phyloP scores from a whole-genome alignment of 64 coral and sea anemone species.

The Montipora capricornis region DNA sequence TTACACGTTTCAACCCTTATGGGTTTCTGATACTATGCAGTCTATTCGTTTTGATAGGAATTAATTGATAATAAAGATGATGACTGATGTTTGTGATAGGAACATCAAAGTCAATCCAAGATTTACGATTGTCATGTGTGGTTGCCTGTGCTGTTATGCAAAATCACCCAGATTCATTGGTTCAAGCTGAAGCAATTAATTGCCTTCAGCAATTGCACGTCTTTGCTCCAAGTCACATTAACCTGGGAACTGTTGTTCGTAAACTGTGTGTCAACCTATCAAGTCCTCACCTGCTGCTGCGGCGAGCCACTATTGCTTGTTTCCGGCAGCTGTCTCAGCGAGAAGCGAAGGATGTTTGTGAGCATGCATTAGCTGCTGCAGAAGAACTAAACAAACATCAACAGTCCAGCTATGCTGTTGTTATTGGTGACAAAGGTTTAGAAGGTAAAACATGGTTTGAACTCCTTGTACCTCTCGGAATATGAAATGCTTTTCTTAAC shows the following conservation, averaged over 20 bases:
- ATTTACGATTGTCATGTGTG: constrained; percentile 84
- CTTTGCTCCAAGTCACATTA: constrained; percentile 97
- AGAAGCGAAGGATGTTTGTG: constrained; percentile 97
- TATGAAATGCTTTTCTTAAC: not conserved
- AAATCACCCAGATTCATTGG: constrained; percentile 95
- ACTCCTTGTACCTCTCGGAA: not conserved
- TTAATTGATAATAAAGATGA: not conserved
- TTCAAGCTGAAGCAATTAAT: constrained; percentile 97
- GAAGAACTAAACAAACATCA: constrained; percentile 69
- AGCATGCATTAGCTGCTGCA: constrained; percentile 86
- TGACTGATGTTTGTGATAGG: constrained; percentile 33
- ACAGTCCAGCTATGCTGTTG: constrained; percentile 83
- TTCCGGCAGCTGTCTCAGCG: constrained; percentile 94
- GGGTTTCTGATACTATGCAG: too few species aligned
- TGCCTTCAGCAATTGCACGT: constrained; percentile 99
- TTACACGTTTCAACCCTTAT: too few species aligned
- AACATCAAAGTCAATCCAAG: constrained; percentile 82
- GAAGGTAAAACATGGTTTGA: constrained; percentile 72
- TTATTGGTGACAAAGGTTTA: constrained; percentile 98
- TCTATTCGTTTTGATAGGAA: too few species aligned
- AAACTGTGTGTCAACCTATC: constrained; percentile 93
- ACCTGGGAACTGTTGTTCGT: constrained; percentile 86
- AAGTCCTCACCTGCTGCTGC: constrained; percentile 91
- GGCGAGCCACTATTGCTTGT: constrained; percentile 93
- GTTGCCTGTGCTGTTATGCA: constrained; percentile 97